These are phyloP conservation scores for Dolichopus griseipennis DNA, from an alignment of 2,888 invertebrate genomes.

Conservation along the genomic window DNA sequence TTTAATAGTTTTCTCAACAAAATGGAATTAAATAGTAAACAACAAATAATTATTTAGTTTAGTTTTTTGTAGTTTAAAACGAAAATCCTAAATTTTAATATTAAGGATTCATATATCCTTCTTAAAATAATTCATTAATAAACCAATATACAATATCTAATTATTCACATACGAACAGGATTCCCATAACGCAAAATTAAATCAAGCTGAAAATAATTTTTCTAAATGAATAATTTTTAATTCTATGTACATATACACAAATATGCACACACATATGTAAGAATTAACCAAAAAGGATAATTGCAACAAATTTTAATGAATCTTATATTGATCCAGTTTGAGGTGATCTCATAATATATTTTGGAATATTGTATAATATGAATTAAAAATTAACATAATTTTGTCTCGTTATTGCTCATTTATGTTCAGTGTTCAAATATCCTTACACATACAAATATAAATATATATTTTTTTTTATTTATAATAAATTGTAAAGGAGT, in stretches of 20 bases:
- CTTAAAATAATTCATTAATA: background rate
- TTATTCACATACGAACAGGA: background rate
- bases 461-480: no score
- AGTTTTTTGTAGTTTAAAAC: background rate
- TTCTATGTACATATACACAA: background rate
- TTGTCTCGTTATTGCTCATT: no score
- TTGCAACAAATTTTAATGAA: background rate
- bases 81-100: background rate
- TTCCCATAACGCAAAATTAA: background rate
- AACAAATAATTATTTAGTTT: no score
- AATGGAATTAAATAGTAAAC: no score
- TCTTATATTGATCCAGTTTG: background rate
- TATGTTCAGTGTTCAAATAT: no score
- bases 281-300: background rate
- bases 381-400: no score
- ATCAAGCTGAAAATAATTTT: slow-evolving; percentile 1
- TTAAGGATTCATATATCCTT: background rate
- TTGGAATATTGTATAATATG: background rate
- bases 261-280: no score
- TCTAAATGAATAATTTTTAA: background rate
- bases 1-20: no score
- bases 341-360: background rate
- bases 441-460: no score
- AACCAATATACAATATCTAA: background rate
- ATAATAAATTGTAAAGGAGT: background rate